Percentiles rank a stretch among this genome's conserved stretches.
Conservation (phyloP, 2,888 invertebrate genomes). For the Timema podura region DNA sequence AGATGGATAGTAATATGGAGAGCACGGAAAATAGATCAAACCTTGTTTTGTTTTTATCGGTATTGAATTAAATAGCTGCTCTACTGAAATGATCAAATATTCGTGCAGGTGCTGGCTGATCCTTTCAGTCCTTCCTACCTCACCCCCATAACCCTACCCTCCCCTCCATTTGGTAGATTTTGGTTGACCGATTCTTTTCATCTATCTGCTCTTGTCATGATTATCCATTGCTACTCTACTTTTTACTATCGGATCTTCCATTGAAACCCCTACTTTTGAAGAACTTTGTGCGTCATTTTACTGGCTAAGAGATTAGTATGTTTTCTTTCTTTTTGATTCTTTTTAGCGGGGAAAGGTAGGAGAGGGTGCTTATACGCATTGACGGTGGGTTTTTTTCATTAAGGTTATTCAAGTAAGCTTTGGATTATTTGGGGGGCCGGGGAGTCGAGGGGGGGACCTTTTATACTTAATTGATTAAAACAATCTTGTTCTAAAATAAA, state of each 20-base stretch:
- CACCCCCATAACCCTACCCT: background rate
- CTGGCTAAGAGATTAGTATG: conserved; percentile 12
- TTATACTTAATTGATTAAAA: too few relatives aligned
- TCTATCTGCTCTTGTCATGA: background rate
- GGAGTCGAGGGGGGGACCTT: too few relatives aligned
- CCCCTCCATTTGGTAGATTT: conserved; percentile 9
- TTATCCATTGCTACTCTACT: conserved; percentile 3
- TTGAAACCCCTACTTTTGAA: background rate
- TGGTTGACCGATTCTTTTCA: conserved; percentile 16
- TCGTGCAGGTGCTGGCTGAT: conserved; percentile 1
- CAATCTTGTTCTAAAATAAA: too few relatives aligned
- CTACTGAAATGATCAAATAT: background rate
- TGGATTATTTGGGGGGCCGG: too few relatives aligned
- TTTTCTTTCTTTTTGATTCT: conserved; percentile 11
- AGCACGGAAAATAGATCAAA: too few relatives aligned
- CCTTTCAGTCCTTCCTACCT: background rate
- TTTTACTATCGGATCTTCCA: conserved; percentile 11
- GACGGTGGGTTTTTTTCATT: too few relatives aligned
- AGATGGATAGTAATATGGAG: too few relatives aligned
- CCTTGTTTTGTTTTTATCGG: too few relatives aligned
- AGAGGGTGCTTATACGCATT: background rate
- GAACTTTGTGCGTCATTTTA: background rate
- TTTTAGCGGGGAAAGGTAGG: background rate
- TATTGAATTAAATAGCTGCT: too few relatives aligned
- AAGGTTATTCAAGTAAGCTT: too few relatives aligned